phyloP scores from a whole-genome alignment of 2,888 invertebrate genomes.

The Anthophora plumipes region DNA sequence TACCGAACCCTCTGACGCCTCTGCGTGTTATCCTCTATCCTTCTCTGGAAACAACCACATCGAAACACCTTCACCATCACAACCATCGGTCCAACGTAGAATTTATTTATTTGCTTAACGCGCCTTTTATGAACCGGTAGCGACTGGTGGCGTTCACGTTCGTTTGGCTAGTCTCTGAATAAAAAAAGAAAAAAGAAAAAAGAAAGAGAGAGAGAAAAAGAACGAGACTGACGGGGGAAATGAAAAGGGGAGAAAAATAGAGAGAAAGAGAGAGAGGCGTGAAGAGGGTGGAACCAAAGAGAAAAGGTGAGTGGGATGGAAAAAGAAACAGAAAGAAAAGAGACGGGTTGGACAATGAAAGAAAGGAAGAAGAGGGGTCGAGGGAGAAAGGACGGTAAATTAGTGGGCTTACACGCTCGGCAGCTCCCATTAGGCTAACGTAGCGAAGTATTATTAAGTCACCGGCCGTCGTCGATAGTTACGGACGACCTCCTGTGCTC shows the following conservation, averaged over 20 bases:
- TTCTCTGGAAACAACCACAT: constrained; percentile 26
- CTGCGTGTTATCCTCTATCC: constrained; percentile 22
- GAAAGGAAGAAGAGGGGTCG: constrained; percentile 21
- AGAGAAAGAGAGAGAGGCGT: constrained; percentile 5
- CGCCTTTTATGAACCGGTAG: constrained; percentile 73
- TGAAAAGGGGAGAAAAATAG: constrained; percentile 1
- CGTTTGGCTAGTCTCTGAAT: constrained; percentile 62
- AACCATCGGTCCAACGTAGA: constrained; percentile 47
- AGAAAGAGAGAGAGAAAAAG: too few species aligned
- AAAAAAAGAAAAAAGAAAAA: too few species aligned
- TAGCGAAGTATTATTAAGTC: constrained; percentile 81
- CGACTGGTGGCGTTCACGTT: constrained; percentile 50
- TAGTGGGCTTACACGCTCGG: constrained; percentile 80
- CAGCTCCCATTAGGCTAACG: constrained; percentile 80
- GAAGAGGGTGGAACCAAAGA: constrained; percentile 38
- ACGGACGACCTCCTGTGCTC: constrained; percentile 76
- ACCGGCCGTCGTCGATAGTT: constrained; percentile 76
- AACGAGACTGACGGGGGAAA: constrained; percentile 28
- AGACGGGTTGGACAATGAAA: constrained; percentile 32
- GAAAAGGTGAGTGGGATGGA: neutral
- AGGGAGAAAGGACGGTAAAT: constrained; percentile 72
- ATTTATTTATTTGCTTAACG: constrained; percentile 76
- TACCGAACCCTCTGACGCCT: constrained; percentile 38
- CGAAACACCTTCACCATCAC: constrained; percentile 25
- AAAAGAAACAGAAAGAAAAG: neutral